Base-by-base conservation (phyloP, 2,888 invertebrate genomes). In the Stomorhina lunata region DNA sequence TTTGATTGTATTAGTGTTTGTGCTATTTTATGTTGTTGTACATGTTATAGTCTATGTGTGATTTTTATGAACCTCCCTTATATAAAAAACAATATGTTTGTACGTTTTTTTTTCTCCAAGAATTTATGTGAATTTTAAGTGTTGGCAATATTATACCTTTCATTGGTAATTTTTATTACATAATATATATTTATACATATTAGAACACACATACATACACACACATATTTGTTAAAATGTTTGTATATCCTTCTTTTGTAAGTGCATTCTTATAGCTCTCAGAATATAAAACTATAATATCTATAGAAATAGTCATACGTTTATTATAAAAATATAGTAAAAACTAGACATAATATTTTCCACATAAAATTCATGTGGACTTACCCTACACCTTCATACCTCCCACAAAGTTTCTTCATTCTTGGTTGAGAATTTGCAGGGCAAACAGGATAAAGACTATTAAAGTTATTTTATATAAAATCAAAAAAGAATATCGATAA, bases 71-170 rank as follows among this genome's bases (percentile, higher is more conserved):
- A 6, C 25, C n/a, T 2, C 2, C 50, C 22, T 50, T 25, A 50
- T 50, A 4, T 9, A 6, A 15, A 15, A 2, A n/a, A n/a, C n/a
- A n/a, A 15, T 48, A 22, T 15, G 34, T 37, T 15, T 50, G 32
- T 55, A 3, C 32, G 10, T 55, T 45, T 45, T 20, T 10, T 45
- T 50, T 0, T 29, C 20, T 48, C 22, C n/a, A 25, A 48, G 10
- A 72, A 72, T 59, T 72, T 72, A 59, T 72, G 59, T 72, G 48
- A 34, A 72, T 59, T 72, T 72, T 72, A 72, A 72, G 71, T 72
- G 59, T 59, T 68, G 45, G 59, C 71, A 45, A 72, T 72, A 25
- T 48, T 59, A 72, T 72, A 48, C 59, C 59, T 59, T 59, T 48
- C 15, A 48, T 72, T 45, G 22, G 48, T 59, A 45, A 48, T 37